Evolutionary conservation across 2,113 vertebrate genomes (phyloP), one percentile per base, ranked within the genome.

Genomic region (Onychorhynchus coronatus): DNA sequence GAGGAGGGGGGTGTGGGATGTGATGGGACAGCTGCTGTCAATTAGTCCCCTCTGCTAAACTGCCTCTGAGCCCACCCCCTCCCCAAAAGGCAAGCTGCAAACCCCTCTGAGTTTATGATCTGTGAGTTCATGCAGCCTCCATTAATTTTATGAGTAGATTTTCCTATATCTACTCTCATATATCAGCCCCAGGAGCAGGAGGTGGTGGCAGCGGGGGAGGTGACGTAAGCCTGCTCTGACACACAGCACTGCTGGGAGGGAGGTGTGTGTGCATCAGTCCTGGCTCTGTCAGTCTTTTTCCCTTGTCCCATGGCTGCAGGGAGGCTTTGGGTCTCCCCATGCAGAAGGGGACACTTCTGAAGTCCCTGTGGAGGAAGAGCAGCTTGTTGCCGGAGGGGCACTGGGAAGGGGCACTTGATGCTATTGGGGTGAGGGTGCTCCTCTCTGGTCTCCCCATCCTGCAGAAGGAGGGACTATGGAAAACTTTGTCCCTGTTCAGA

Each of bases 11-110:
- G 23, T 41, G 53, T 9, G 24, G 82, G 68, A 59, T 72, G 49
- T 62, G 80, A 75, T 75, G 72, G 81, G 78, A 67, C 73, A 95
- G 93, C 85, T 83, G 79, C 53, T 85, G 44, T 49, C 23, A 80
- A 91, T 92, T 96, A 95, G 81, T 82, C 52, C 65, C 65, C 71
- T 88, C 80, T 91, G 61, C 92, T 88, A 97, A 96, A 96, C 96
- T 72, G 85, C 84, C 70, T 74, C 67, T 78, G 83, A 77, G 76
- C 80, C 61, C 65, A 27, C 39, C 47, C 50, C 24, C 68, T 80
- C 42, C 73, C 25, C 13, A 0, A 79, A 86, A 93, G 53, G 50
- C 65, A 85, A 91, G 83, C 85, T 87, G 56, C 93, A 95, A 89
- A 62, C 81, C 85, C 82, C 63, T 91, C 84, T 67, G 92, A 91